Evolutionary conservation across 2,797 vertebrate species (phyloP), one percentile per base, ranked within the genome.

Genomic region (Amniataba percoides): DNA sequence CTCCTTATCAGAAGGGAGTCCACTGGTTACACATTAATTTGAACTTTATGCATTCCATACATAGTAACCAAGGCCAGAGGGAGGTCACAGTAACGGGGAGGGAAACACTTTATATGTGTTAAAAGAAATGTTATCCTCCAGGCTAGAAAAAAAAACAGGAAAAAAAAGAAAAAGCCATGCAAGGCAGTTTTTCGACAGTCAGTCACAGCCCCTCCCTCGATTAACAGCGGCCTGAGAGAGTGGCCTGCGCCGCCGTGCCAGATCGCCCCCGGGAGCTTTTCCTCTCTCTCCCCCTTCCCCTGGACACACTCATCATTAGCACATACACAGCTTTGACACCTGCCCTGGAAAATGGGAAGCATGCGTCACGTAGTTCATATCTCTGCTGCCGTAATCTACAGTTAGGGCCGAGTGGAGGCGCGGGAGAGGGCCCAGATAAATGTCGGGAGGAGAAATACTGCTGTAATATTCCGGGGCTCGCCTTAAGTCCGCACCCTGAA

Each of bases 281-380:
- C 88, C 79, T 78, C 69, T 58, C 69, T 31, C 27, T 31, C 27
- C 27, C 27, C 61, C 48, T 81, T 86, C 71, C 77, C 80, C 65
- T 74, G 90, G 87, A 84, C 83, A 53, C 82, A 83, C 86, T 90
- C 88, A 83, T 92, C 92, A 88, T 85, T 79, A 88, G 78, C 81
- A 78, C 90, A 74, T 34, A 58, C 87, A 77, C 87, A 14, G 83
- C 87, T 86, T 83, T 87, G 89, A 95, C 93, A 95, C 93, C 91
- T 92, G 86, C 55, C 0, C 84, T 67, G 82, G 83, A 85, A 88
- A 92, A 91, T 83, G 75, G 80, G 86, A 84, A 74, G 88, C 84
- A 73, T 93, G 72, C 72, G 68, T 94, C 90, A 87, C 53, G 73
- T 40, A 59, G 83, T 75, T 93, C 89, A 88, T 92, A 86, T 93